A percentile compares a stretch with the other conserved stretches of the same genome.
Conservation (phyloP, 2,113 vertebrate genomes). For the Thalassarche chlororhynchos region DNA sequence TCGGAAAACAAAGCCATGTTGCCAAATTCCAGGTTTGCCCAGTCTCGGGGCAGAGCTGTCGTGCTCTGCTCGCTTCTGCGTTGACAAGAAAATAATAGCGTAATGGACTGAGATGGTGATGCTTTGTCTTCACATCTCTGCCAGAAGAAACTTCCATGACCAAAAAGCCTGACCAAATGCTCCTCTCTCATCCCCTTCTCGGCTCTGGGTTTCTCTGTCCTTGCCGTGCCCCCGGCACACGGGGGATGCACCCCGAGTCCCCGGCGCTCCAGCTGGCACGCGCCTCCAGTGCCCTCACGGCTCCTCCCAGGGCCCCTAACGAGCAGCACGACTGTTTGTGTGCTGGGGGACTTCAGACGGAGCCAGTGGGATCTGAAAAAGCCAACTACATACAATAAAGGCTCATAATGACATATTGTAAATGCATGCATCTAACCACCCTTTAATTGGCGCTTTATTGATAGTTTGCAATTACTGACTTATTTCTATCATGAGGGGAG, state of each 20-base stretch:
- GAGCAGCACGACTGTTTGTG: not conserved
- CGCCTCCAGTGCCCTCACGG: accelerated
- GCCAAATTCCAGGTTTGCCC: not conserved
- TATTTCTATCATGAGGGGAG: constrained; percentile 42
- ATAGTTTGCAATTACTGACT: constrained; percentile 62
- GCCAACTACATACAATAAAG: not conserved
- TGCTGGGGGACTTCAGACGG: not conserved
- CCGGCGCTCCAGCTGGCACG: not conserved
- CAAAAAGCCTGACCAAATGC: not conserved
- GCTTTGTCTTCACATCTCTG: not conserved
- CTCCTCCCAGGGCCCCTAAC: not conserved
- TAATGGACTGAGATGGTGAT: not conserved
- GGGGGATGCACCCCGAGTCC: not conserved
- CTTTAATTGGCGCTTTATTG: constrained; percentile 72
- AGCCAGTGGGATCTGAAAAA: constrained; percentile 17
- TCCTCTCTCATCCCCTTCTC: not conserved
- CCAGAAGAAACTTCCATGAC: not conserved
- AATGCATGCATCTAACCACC: constrained; percentile 19
- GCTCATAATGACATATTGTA: constrained; percentile 23
- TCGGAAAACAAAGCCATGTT: not conserved
- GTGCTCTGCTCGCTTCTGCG: accelerated
- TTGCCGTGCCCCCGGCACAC: accelerated
- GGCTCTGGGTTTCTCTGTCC: not conserved
- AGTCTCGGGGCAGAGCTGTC: not conserved
- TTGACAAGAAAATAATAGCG: not conserved